Percentiles rank a stretch among this genome's conserved stretches.
Evolutionary conservation across 2,888 invertebrate species (phyloP).

Genomic region (Lasius fuliginosus): DNA sequence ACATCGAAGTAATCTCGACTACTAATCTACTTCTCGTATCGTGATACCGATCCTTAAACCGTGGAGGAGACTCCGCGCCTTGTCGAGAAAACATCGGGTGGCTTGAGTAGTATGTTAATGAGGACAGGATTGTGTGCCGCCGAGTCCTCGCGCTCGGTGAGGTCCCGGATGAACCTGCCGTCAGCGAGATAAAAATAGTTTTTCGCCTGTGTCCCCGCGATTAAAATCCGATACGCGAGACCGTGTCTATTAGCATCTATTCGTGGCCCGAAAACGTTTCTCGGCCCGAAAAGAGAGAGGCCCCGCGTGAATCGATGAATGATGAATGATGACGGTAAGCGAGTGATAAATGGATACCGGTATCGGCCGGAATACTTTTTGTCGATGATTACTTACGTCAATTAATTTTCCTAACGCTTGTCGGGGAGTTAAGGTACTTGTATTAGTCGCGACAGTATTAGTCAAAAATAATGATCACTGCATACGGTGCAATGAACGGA

Average conservation of each 20-base stretch:
- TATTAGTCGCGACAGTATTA: too few relatives aligned
- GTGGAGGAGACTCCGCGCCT: constrained; percentile 50
- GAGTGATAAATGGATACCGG: constrained; percentile 42
- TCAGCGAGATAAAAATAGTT: constrained; percentile 65
- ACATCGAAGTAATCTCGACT: constrained; percentile 75
- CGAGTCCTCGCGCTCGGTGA: constrained; percentile 72
- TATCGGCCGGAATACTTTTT: constrained; percentile 18
- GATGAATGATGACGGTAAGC: constrained; percentile 41
- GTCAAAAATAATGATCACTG: too few relatives aligned
- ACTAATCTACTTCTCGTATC: constrained; percentile 73
- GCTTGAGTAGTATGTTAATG: constrained; percentile 81
- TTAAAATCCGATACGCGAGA: not conserved
- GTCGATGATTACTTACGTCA: constrained; percentile 29
- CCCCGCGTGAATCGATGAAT: constrained; percentile 27
- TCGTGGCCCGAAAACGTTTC: not conserved
- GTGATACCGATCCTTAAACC: constrained; percentile 66
- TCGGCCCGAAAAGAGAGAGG: not conserved
- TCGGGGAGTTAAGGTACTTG: not conserved
- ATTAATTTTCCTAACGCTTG: constrained; percentile 31
- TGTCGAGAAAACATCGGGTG: constrained; percentile 67
- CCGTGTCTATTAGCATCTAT: constrained; percentile 35
- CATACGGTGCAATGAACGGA: too few relatives aligned
- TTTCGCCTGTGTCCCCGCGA: constrained; percentile 8
- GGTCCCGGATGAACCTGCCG: constrained; percentile 78
- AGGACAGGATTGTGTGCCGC: constrained; percentile 69